phyloP scores from a whole-genome alignment of 2,888 invertebrate genomes.

The Pachliopta kotzebuea region DNA sequence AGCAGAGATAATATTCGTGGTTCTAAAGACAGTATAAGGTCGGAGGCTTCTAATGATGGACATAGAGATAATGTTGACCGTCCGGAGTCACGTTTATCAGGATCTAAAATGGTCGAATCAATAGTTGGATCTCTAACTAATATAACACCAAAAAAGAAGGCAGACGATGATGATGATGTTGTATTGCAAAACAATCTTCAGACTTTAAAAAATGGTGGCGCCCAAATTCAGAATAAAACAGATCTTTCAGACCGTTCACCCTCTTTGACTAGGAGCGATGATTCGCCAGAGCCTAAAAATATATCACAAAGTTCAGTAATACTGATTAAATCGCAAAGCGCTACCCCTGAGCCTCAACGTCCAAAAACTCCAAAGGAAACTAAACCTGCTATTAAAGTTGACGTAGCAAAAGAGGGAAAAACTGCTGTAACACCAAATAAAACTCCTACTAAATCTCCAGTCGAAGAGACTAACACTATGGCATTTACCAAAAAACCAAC shows the following conservation, averaged over 20 bases:
- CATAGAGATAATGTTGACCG: slow-evolving; percentile 56
- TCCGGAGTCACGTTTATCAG: slow-evolving; percentile 70
- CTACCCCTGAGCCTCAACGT: slow-evolving; percentile 58
- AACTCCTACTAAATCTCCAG: slow-evolving; percentile 54
- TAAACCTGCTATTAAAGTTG: slow-evolving; percentile 46
- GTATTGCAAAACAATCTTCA: slow-evolving; percentile 56
- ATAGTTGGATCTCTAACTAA: slow-evolving; percentile 68
- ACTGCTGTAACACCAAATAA: slow-evolving; percentile 47
- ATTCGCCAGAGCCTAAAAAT: slow-evolving; percentile 71
- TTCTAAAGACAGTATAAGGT: slow-evolving; percentile 66
- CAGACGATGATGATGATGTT: slow-evolving; percentile 72
- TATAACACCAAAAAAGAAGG: slow-evolving; percentile 55
- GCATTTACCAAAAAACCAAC: slow-evolving; percentile 61
- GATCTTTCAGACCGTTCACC: slow-evolving; percentile 72
- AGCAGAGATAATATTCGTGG: slow-evolving; percentile 68
- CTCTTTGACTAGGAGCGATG: slow-evolving; percentile 73
- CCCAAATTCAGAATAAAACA: slow-evolving; percentile 52
- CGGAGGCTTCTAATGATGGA: slow-evolving; percentile 58
- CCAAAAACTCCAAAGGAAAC: slow-evolving; percentile 68
- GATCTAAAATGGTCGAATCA: slow-evolving; percentile 75
- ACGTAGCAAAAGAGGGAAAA: slow-evolving; percentile 44
- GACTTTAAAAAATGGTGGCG: slow-evolving; percentile 44
- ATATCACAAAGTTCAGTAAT: slow-evolving; percentile 44
- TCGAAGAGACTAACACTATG: slow-evolving; percentile 50
- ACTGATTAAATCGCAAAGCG: slow-evolving; percentile 52